These are phyloP conservation scores for Brachionus koreanus DNA, from an alignment of 1,140 invertebrate species.

Conservation along the genomic window DNA sequence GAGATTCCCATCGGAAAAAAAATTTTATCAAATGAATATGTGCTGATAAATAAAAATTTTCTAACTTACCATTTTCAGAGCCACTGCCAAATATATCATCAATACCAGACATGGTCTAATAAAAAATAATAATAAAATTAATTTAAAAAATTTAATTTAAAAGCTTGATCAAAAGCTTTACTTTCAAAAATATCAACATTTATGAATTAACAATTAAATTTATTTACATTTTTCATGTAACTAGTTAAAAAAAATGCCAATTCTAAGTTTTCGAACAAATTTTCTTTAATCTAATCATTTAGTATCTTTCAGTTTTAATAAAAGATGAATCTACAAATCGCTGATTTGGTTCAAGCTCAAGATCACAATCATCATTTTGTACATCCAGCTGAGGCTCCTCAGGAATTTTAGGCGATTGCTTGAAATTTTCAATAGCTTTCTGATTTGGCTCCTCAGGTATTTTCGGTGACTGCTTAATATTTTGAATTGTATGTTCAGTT, in stretches of 20 bases:
- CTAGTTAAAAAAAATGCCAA: not conserved
- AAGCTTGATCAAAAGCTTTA: not conserved
- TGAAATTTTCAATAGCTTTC: not conserved
- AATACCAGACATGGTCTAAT: conserved; percentile 10
- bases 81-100: conserved; percentile 35
- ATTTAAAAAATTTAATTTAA: not conserved
- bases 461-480: not conserved
- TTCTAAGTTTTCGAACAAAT: too few relatives aligned
- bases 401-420: not conserved
- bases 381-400: not conserved
- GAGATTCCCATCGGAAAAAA: too few relatives aligned
- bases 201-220: not conserved
- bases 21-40: too few relatives aligned
- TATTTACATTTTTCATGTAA: not conserved
- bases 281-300: too few relatives aligned
- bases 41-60: too few relatives aligned
- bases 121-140: not conserved
- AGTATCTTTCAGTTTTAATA: not conserved
- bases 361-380: not conserved
- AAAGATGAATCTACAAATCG: not conserved
- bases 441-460: not conserved
- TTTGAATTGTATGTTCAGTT: not conserved
- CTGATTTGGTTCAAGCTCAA: not conserved
- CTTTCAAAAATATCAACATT: not conserved
- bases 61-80: conserved; percentile 21